These are phyloP conservation scores for Eupristina koningsbergeri DNA, from an alignment of 1,140 invertebrate species.

Conservation along the genomic window DNA sequence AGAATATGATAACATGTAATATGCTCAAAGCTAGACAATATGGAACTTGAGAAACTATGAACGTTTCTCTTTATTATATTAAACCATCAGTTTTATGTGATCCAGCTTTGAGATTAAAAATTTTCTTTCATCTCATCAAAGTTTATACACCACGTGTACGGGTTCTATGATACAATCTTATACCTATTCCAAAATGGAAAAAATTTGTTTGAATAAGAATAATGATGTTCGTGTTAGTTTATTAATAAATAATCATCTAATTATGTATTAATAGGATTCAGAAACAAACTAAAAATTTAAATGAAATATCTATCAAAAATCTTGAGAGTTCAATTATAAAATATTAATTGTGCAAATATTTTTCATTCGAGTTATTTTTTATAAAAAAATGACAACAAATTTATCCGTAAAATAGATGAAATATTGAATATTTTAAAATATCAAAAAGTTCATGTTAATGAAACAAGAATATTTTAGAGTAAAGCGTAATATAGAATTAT, in stretches of 20 bases:
- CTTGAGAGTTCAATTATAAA: background rate
- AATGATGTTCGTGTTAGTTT: no score
- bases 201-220: no score
- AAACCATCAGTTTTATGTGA: background rate
- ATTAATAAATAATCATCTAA: no score
- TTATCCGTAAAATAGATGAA: background rate
- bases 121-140: background rate
- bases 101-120: background rate
- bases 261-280: no score
- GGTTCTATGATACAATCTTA: background rate
- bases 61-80: background rate
- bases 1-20: background rate
- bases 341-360: background rate
- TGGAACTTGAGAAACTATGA: background rate
- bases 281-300: no score
- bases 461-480: background rate
- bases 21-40: background rate
- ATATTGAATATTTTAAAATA: background rate
- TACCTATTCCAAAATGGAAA: background rate
- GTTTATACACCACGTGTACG: background rate
- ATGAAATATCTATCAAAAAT: background rate
- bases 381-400: background rate
- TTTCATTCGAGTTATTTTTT: background rate
- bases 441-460: background rate
- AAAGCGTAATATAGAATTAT: background rate